Conservation (phyloP, 1,140 invertebrate genomes). For the Sitodiplosis mosellana region DNA sequence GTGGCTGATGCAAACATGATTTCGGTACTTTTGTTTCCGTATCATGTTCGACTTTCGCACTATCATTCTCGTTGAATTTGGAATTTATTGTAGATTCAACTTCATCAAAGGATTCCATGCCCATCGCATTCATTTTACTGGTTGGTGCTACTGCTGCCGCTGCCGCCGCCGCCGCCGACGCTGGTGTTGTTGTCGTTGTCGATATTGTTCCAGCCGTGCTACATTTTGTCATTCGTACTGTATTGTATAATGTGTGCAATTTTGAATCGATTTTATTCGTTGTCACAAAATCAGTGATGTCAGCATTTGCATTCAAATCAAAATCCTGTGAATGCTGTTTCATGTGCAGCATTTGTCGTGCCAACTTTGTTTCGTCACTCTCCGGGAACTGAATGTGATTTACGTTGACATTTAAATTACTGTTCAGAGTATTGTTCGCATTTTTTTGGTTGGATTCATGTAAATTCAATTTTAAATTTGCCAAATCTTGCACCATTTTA, state of each 20-base stretch:
- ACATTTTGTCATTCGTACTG: constrained; percentile 30
- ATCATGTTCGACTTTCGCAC: constrained; percentile 4
- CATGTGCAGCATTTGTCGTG: constrained; percentile 16
- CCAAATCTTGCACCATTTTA: constrained; percentile 21
- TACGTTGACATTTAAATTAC: constrained; percentile 8
- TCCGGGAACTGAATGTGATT: constrained; percentile 11
- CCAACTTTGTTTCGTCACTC: constrained; percentile 22
- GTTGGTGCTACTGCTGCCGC: constrained; percentile 21
- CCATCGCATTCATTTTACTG: constrained; percentile 9
- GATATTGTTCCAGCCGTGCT: background rate
- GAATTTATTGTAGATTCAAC: no score
- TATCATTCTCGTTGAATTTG: constrained; percentile 3
- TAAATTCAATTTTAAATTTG: constrained; percentile 15
- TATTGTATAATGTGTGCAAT: constrained; percentile 82
- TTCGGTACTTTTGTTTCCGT: constrained; percentile 18
- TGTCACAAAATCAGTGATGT: background rate
- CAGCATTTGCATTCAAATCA: background rate
- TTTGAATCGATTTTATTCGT: constrained; percentile 72
- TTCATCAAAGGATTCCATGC: no score
- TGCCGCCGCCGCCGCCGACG: constrained; percentile 20
- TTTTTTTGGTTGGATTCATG: constrained; percentile 1
- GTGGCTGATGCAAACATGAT: constrained; percentile 28
- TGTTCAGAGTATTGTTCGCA: background rate
- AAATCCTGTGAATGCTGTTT: background rate
- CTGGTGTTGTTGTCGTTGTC: constrained; percentile 8